phyloP scores from a whole-genome alignment of 2,888 invertebrate species.

The Sylvicola cinctus region DNA sequence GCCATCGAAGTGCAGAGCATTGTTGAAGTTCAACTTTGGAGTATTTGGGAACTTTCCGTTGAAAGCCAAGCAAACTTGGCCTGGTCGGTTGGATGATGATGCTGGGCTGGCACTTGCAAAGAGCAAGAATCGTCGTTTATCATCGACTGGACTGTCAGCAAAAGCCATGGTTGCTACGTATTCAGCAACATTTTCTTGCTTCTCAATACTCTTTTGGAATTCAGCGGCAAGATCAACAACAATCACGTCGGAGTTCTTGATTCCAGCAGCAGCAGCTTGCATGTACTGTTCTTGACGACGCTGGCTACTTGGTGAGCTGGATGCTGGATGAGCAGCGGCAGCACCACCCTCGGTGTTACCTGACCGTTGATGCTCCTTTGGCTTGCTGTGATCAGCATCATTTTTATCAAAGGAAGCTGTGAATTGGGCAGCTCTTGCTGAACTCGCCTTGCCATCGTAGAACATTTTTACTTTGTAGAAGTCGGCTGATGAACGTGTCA shows the following conservation, averaged over 20 bases:
- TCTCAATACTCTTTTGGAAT: conserved; percentile 34
- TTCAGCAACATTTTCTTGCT: conserved; percentile 15
- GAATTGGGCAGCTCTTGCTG: conserved; percentile 8
- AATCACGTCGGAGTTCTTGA: conserved; percentile 29
- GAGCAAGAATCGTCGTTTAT: conserved; percentile 29
- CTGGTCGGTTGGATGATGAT: conserved; percentile 1
- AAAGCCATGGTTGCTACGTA: conserved; percentile 32
- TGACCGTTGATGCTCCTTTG: conserved; percentile 1
- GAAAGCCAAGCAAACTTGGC: conserved; percentile 28
- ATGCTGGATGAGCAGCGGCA: conserved; percentile 11
- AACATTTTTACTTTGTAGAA: conserved; percentile 8
- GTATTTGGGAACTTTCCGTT: conserved; percentile 28
- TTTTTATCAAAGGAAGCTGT: conserved; percentile 8
- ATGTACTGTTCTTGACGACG: conserved; percentile 31
- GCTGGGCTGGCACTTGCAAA: conserved; percentile 17
- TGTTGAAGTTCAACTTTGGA: conserved; percentile 30
- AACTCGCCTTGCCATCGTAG: conserved; percentile 8
- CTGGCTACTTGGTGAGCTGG: conserved; percentile 26
- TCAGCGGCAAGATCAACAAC: conserved; percentile 32
- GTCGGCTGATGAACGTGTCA: conserved; percentile 7
- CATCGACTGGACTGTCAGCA: conserved; percentile 33
- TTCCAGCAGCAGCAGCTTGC: conserved; percentile 31
- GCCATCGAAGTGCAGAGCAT: conserved; percentile 31
- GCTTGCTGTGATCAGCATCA: conserved; percentile 5
- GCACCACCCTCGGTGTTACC: conserved; percentile 7